Evolutionary conservation across 1,140 invertebrate species (phyloP), one percentile per base, ranked within the genome.

Genomic region (Drosophila persimilis): DNA sequence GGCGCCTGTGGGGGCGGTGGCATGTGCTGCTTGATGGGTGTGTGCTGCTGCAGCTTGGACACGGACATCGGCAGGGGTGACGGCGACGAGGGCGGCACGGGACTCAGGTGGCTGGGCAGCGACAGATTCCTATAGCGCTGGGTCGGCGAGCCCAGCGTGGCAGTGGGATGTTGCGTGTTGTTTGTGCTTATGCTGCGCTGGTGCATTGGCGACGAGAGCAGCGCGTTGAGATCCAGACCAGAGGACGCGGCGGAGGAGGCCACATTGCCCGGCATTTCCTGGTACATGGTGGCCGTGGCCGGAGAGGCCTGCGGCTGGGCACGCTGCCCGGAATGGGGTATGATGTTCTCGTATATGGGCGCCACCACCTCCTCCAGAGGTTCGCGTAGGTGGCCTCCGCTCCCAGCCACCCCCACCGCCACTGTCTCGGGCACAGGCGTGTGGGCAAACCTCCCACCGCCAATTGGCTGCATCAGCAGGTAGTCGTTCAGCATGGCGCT

Each of bases 341-440:
- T 94, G 41, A 96, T 93, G 83, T 96, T 96, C 91, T 96, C 95
- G 90, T 96, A 95, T 6, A 96, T 94, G 11, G 95, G 95, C 6
- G 92, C 86, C 15, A 91, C 55, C 13, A 74, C 61, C 1, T 59
- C 55, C 51, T 86, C 71, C 43, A 17, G 63, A 0, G 41, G 26
- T 5, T 51, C 48, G n/a, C 31, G 11, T 26, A 26, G 24, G 5
- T 26, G 24, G 24, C 24, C 24, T 5, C 24, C 24, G 20, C 17
- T 41, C 22, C 13, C 24, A 11, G 47, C 50, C 11, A 39, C 50
- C 0, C 48, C 29, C 69, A 55, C 11, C 5, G 43, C 26, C 2
- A 24, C 24, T 0, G 66, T 48, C 48, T 89, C 91, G 0, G 91
- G 91, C 13, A 91, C 77, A 0, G 91, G 91, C 3, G 91, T 91